phyloP scores from a whole-genome alignment of 2,888 invertebrate genomes.

The Archips xylosteana region DNA sequence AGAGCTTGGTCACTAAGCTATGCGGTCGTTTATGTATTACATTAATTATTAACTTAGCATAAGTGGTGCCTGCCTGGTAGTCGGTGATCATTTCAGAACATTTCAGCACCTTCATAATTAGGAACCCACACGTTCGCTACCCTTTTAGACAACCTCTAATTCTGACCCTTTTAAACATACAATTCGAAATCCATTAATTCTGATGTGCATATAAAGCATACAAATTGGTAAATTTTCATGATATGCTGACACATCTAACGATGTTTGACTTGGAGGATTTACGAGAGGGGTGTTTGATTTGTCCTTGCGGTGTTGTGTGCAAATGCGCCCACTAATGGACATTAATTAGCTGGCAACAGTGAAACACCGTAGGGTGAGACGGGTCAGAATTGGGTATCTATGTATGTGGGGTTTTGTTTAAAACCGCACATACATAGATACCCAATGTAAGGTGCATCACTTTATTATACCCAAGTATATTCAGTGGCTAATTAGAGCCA shows the following conservation, averaged over 20 bases:
- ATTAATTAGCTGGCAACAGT: conserved; percentile 13
- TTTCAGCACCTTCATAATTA: not conserved
- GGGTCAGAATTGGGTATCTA: not conserved
- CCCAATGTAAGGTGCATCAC: too few species aligned
- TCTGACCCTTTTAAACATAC: not conserved
- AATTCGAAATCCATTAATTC: not conserved
- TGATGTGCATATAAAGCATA: not conserved
- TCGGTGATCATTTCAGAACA: not conserved
- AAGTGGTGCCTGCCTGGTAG: too few species aligned
- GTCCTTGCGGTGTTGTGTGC: conserved; percentile 18
- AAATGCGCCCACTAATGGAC: conserved; percentile 31
- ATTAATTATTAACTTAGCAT: too few species aligned
- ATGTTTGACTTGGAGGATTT: conserved; percentile 44
- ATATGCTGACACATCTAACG: conserved; percentile 44
- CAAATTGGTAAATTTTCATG: not conserved
- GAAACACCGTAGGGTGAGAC: not conserved
- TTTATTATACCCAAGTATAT: too few species aligned
- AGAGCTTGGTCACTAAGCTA: too few species aligned
- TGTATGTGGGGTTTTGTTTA: too few species aligned
- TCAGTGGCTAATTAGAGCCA: too few species aligned
- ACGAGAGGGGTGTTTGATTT: conserved; percentile 40
- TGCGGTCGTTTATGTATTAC: too few species aligned
- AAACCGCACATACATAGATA: not conserved
- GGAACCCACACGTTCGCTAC: not conserved
- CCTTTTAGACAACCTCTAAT: not conserved